Conservation (phyloP, 2,113 vertebrate species). For the Lophochroa leadbeateri region DNA sequence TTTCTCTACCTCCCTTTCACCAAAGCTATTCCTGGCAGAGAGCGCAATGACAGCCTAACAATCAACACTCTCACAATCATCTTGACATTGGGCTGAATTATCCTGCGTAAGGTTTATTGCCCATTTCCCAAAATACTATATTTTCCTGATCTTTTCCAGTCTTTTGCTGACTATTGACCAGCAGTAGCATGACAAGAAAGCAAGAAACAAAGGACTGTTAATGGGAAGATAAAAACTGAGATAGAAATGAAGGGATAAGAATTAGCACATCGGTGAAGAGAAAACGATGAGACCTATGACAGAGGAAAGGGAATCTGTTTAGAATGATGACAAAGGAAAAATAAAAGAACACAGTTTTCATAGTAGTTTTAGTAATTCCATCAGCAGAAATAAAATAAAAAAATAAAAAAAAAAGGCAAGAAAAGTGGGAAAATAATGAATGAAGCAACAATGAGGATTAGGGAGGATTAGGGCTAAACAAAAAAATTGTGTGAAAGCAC, state of each 20-base stretch:
- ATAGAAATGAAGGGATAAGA: neutral
- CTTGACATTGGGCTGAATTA: neutral
- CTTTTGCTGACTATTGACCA: neutral
- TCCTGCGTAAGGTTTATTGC: neutral
- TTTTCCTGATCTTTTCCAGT: neutral
- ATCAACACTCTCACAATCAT: neutral
- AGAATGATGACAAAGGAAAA: neutral
- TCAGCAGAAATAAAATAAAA: neutral
- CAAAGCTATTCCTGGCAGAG: neutral
- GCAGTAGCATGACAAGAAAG: neutral
- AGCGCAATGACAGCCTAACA: neutral
- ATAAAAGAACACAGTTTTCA: neutral
- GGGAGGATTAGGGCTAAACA: neutral
- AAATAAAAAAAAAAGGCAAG: neutral
- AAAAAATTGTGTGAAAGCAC: neutral
- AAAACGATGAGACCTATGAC: neutral
- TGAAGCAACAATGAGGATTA: neutral
- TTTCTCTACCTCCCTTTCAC: neutral
- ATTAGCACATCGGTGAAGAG: neutral
- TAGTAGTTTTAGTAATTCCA: neutral
- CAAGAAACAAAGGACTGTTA: neutral
- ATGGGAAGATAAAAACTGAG: neutral
- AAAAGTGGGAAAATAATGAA: neutral
- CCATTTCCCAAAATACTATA: neutral
- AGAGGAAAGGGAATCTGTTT: neutral